phyloP scores from a whole-genome alignment of 2,113 vertebrate genomes.

The Amphiprion percula region DNA sequence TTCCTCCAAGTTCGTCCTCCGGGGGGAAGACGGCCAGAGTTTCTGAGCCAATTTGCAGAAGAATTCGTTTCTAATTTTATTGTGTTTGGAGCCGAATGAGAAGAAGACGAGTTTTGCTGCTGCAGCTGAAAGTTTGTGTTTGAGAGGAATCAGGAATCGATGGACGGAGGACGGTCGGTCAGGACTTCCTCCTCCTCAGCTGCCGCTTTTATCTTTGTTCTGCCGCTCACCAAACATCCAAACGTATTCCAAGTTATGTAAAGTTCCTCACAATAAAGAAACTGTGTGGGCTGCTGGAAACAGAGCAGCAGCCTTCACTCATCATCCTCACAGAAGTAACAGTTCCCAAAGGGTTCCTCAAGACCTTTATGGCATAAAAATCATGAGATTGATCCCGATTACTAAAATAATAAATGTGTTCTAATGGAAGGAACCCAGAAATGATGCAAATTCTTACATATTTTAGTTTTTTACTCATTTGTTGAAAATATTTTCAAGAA shows the following conservation, averaged over 20 bases:
- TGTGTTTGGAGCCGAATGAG: conserved; percentile 30
- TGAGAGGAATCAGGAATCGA: conserved; percentile 27
- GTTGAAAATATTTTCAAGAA: too few species aligned
- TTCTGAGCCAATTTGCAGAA: conserved; percentile 9
- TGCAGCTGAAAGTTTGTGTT: too few species aligned
- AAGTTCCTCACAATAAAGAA: background rate
- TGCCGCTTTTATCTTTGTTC: conserved; percentile 38
- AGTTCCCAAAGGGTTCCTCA: too few species aligned
- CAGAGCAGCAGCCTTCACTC: background rate
- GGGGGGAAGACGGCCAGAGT: background rate
- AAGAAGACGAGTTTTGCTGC: background rate
- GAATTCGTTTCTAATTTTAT: conserved; percentile 40
- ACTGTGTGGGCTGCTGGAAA: background rate
- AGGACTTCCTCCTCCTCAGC: conserved; percentile 52
- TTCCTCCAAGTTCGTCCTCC: background rate
- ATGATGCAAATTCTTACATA: too few species aligned
- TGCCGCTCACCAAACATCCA: background rate
- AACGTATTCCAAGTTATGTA: conserved; percentile 11
- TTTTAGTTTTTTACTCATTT: too few species aligned
- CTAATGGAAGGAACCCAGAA: too few species aligned
- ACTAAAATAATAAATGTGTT: too few species aligned
- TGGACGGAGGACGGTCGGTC: conserved; percentile 38
- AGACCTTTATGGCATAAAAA: too few species aligned
- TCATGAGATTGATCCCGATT: too few species aligned
- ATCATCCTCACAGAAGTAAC: too few species aligned